Evolutionary conservation across 2,113 vertebrate genomes (phyloP).

Genomic region (Donacobius atricapilla): DNA sequence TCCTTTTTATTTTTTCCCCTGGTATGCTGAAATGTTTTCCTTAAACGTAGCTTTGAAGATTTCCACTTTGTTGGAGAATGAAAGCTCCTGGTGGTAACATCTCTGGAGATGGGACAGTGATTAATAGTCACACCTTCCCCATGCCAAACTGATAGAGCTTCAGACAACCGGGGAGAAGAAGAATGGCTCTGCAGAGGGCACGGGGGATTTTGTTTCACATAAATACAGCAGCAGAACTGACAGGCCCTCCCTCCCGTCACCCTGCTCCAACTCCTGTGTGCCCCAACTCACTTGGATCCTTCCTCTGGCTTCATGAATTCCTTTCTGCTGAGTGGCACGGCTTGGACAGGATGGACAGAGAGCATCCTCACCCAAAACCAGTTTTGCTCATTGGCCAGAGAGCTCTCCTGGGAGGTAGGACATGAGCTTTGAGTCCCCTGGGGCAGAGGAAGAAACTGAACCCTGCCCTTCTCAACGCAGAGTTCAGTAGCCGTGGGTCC

Average conservation of each 20-base stretch:
- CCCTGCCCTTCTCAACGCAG: conserved; percentile 5
- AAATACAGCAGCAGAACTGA: neutral
- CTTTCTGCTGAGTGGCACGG: conserved; percentile 33
- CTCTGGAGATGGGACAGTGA: conserved; percentile 10
- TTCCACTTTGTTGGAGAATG: neutral
- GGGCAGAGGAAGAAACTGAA: conserved; percentile 21
- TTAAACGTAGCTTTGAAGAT: neutral
- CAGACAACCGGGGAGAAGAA: neutral
- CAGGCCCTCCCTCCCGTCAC: neutral
- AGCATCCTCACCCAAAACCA: conserved; percentile 16
- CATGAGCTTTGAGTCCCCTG: neutral
- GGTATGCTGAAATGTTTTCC: conserved; percentile 6
- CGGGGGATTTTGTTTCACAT: neutral
- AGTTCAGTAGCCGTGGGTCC: neutral
- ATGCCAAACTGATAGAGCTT: neutral
- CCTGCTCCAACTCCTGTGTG: neutral
- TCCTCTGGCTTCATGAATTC: conserved; percentile 26
- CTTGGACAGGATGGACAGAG: conserved; percentile 7
- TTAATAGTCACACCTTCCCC: neutral
- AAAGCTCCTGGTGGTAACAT: conserved; percentile 6
- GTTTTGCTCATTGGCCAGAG: neutral
- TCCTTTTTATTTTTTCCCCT: neutral
- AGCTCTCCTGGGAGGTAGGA: neutral
- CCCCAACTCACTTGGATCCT: neutral
- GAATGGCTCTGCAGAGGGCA: neutral